Conservation (phyloP, 2,888 invertebrate species). For the Sepioteuthis lessoniana region DNA sequence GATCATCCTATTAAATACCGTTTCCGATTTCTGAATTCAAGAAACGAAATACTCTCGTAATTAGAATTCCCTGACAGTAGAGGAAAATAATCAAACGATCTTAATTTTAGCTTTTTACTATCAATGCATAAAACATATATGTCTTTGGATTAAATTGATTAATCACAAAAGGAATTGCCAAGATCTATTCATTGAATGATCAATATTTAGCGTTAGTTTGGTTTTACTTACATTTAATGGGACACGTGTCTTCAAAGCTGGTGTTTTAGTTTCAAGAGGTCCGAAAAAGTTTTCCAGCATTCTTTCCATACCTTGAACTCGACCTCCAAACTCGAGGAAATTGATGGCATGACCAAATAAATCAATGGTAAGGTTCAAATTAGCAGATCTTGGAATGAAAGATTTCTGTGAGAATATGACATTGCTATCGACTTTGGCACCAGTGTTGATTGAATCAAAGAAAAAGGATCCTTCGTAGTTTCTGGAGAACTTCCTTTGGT, state of each 20-base stretch:
- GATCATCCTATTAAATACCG: too few species aligned
- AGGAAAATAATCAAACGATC: too few species aligned
- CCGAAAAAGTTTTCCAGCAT: constrained; percentile 87
- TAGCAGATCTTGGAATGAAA: constrained; percentile 73
- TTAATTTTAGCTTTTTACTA: too few species aligned
- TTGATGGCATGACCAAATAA: constrained; percentile 88
- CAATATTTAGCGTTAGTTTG: background rate
- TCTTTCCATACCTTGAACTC: constrained; percentile 90
- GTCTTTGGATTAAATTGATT: too few species aligned
- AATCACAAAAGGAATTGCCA: too few species aligned
- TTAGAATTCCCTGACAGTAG: too few species aligned
- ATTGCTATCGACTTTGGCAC: constrained; percentile 73
- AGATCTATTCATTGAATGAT: too few species aligned
- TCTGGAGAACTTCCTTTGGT: constrained; percentile 91
- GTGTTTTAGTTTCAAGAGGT: constrained; percentile 75
- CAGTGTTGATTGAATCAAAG: constrained; percentile 86
- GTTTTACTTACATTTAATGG: background rate
- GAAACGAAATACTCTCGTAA: too few species aligned
- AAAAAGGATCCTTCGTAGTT: constrained; percentile 87
- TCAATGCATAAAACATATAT: too few species aligned
- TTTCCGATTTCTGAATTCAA: too few species aligned
- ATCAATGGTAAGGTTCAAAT: constrained; percentile 73
- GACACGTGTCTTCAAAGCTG: background rate
- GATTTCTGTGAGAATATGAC: constrained; percentile 74
- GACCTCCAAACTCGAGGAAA: constrained; percentile 85